A percentile compares a stretch with the other conserved stretches of the same genome.
phyloP scores from a whole-genome alignment of 2,888 invertebrate genomes.

The Stenodera caucasica region DNA sequence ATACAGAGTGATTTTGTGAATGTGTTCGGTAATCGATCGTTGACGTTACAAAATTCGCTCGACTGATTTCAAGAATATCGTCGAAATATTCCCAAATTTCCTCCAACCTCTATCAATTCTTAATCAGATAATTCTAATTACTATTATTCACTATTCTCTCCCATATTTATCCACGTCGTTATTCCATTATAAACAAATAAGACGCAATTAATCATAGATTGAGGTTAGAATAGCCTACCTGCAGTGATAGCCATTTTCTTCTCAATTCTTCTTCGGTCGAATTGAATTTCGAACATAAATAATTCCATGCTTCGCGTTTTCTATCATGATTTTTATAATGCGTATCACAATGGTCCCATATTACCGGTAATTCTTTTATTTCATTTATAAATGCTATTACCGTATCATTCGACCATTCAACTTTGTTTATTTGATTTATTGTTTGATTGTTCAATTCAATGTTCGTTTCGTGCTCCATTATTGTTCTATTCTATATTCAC shows the following conservation, averaged over 20 bases:
- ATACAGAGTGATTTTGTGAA: too few relatives aligned
- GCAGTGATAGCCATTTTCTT: not conserved
- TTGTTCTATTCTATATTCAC: too few relatives aligned
- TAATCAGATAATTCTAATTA: too few relatives aligned
- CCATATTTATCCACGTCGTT: too few relatives aligned
- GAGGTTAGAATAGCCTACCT: not conserved
- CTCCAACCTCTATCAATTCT: too few relatives aligned
- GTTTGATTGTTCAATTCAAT: not conserved
- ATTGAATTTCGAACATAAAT: not conserved
- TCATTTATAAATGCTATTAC: not conserved
- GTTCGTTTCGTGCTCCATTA: not conserved
- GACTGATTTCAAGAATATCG: too few relatives aligned
- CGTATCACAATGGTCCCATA: not conserved
- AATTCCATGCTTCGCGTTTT: not conserved
- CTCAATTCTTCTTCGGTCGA: not conserved
- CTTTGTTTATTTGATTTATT: not conserved
- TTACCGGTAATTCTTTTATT: not conserved
- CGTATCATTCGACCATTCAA: not conserved
- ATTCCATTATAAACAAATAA: too few relatives aligned
- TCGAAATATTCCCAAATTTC: too few relatives aligned
- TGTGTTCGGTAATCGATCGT: too few relatives aligned
- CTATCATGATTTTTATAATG: not conserved
- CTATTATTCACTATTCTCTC: too few relatives aligned
- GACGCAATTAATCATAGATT: not conserved
- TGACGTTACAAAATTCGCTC: too few relatives aligned